Base-by-base conservation (phyloP, 1,140 invertebrate species). In the Leguminivora glycinivorella region DNA sequence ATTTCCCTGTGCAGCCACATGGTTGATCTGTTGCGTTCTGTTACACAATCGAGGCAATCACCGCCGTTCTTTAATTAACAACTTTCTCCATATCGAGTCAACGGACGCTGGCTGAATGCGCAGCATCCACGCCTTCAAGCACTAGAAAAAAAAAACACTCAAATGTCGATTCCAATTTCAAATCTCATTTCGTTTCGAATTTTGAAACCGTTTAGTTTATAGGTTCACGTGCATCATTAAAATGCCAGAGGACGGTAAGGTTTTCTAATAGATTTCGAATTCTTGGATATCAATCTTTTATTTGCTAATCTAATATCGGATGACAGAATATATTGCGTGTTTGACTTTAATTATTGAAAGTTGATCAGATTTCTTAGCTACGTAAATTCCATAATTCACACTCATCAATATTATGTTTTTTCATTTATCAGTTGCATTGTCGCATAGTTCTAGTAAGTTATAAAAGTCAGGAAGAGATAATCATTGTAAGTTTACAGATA, bases 41-140 rank as follows among this genome's bases (percentile, higher is more conserved):
- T 88, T 86, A 82, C 79, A 86, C 85, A 86, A 86, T 86, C 79
- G 52, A 31, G 77, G 71, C 82, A 78, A 83, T 87, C 81, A 78
- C 77, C 68, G 67, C 72, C 74, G 71, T 67, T 81, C 77, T 78
- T 68, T 86, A 82, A 85, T 85, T 83, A 85, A 75, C 75, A 79
- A 88, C 85, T 88, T 88, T 88, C 85, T 85, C 83, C 75, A 68
- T 72, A 70, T 66, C 76, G 75, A 81, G 82, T 85, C 83, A 85
- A 82, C 72, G 83, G 78, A 85, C 85, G 76, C 63, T 38, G 72
- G 70, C 73, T 60, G 70, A 67, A 22, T 22, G 31, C 52, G 17
- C 73, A 69, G 58, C 74, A 69, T 75, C 71, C 52, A 68, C 70
- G 69, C 56, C 60, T 72, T 17, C 19, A 17, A 66, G n/a, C 58